Base-by-base conservation (phyloP, 2,888 invertebrate genomes). In the Sturmia bella region DNA sequence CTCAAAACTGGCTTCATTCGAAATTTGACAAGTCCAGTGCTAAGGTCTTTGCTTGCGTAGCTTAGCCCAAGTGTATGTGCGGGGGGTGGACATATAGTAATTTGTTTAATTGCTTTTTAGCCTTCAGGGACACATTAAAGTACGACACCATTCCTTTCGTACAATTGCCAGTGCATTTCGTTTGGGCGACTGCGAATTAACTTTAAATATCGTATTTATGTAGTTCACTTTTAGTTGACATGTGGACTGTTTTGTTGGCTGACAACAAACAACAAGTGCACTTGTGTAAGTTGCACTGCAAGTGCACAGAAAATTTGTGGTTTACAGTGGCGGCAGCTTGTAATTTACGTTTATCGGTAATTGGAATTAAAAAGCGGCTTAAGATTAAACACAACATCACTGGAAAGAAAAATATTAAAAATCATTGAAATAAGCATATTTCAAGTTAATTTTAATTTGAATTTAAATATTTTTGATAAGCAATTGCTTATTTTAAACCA, bases 51-150 rank as follows among this genome's bases (percentile, higher is more conserved):
- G 27, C n/a, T n/a, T n/a, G 32, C 12, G 32, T 3, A 6, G 32
- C 32, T 5, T n/a, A n/a, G n/a, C n/a, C 5, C 21, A 32, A 24
- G 12, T 6, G 52, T 52, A 12, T 12, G 13, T 72, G 69, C 52
- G 70, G 83, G 84, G 86, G 86, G 86, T 85, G 87, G 87, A 87
- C 85, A 85, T 85, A 85, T 87, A 85, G 88, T 87, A 88, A 90
- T 90, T 90, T 90, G 90, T 90, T 90, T 90, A 90, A 90, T 90
- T 90, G 87, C 90, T 84, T 87, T 87, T 87, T 87, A 82, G 88
- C 90, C 87, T 85, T 84, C 85, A 87, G 89, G 88, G 90, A 90
- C 89, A 89, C 87, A 89, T 89, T 89, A 89, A 89, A 87, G 88
- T 87, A 90, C 89, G 90, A 84, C 86, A 84, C 78, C 85, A 85